These are phyloP conservation scores for Mesopsocus fuscifrons DNA, from an alignment of 2,888 invertebrate species.

Conservation along the genomic window DNA sequence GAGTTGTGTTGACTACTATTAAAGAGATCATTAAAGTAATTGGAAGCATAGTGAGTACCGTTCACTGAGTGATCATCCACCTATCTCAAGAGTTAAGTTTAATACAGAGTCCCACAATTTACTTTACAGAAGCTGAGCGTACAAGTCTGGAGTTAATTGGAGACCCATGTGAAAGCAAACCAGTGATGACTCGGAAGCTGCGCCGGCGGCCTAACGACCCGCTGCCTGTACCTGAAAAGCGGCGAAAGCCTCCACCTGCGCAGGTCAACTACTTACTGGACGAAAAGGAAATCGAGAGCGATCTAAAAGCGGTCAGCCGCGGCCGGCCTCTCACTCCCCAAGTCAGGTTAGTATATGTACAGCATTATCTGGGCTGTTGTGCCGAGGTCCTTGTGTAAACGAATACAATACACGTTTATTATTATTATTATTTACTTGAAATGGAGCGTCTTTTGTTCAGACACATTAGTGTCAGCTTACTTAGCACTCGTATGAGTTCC, in stretches of 20 bases:
- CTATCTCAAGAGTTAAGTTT: too few species aligned
- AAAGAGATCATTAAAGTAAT: too few species aligned
- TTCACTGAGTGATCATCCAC: too few species aligned
- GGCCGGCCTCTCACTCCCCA: conserved; percentile 30
- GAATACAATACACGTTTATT: too few species aligned
- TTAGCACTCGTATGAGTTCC: too few species aligned
- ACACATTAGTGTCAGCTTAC: too few species aligned
- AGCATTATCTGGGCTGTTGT: neutral
- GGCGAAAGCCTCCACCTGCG: conserved; percentile 67
- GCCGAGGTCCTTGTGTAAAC: conserved; percentile 12
- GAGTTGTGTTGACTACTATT: neutral
- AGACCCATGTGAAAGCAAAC: conserved; percentile 80
- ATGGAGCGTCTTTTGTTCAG: too few species aligned
- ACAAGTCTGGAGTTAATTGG: conserved; percentile 78
- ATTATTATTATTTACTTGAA: neutral
- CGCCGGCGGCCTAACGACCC: conserved; percentile 88
- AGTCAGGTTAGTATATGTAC: conserved; percentile 26
- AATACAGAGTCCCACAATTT: too few species aligned
- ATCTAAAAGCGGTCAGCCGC: conserved; percentile 59
- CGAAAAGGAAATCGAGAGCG: conserved; percentile 73
- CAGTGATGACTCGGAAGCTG: conserved; percentile 85
- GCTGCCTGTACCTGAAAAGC: conserved; percentile 66
- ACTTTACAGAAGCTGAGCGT: conserved; percentile 50
- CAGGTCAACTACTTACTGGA: conserved; percentile 75
- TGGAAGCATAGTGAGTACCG: too few species aligned